Base-by-base conservation (phyloP, 2,888 invertebrate species). In the Hyalella azteca region DNA sequence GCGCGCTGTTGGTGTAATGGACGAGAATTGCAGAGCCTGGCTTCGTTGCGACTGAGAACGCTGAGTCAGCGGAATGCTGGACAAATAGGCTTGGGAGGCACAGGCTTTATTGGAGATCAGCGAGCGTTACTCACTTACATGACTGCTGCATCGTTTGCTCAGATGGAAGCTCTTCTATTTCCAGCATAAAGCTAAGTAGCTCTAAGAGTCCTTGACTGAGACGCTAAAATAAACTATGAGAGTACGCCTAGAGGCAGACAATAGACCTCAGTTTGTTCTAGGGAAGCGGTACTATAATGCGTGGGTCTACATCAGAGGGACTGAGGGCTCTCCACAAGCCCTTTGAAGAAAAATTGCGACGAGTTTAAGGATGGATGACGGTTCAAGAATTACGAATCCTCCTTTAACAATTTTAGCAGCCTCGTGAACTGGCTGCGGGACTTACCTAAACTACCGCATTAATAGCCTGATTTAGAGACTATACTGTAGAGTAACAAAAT, bases 121-220 rank as follows among this genome's bases (percentile, higher is more conserved):
- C 29, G 54, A 54, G 54, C 54, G 54, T 54, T 54, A 54, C 54
- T 54, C 54, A 54, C 54, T 54, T 54, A 11, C 54, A 54, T 54
- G 54, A 29, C 54, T 26, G 22, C 54, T 26, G 54, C 54, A 54
- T 54, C 54, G 54, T 54, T 54, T 54, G 54, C 54, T 54, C 54
- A 26, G 54, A 54, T 54, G 54, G 54, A 54, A 54, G 54, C 22
- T 22, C 29, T 29, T 11, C 54, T 29, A 29, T 54, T 54, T 54
- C 29, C 54, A 54, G 54, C 54, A 54, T 54, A 54, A 54, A 54
- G 54, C 54, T 54, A 54, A 54, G 54, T 54, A 54, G 54, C 54
- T 54, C 54, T 54, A 54, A 54, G 54, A 54, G 54, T 54, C 54
- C 54, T 54, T 29, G 54, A 54, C 26, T 54, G 54, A 54, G 54